Conservation (phyloP, 1,140 invertebrate genomes). For the Tetraneura akinire region DNA sequence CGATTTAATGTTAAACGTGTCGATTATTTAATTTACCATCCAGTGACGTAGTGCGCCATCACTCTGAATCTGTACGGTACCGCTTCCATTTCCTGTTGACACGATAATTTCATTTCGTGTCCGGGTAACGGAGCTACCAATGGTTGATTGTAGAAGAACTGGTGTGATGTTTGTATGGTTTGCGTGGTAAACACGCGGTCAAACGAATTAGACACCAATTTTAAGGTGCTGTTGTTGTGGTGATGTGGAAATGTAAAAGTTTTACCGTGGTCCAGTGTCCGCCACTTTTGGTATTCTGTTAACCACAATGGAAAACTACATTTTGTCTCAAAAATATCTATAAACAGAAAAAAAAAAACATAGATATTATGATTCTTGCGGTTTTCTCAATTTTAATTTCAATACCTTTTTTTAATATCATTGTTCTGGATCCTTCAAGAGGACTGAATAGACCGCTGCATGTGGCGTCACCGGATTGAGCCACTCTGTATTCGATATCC, state of each 20-base stretch:
- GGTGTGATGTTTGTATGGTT: slow-evolving; percentile 53
- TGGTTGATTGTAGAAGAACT: slow-evolving; percentile 59
- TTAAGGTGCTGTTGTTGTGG: slow-evolving; percentile 66
- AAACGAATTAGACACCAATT: slow-evolving; percentile 58
- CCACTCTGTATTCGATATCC: slow-evolving; percentile 58
- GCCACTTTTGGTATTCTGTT: slow-evolving; percentile 69
- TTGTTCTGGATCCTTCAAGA: slow-evolving; percentile 64
- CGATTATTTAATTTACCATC: slow-evolving; percentile 62
- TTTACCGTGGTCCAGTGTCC: slow-evolving; percentile 69
- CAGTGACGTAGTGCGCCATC: slow-evolving; percentile 70
- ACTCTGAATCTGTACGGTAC: slow-evolving; percentile 57
- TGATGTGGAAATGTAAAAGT: slow-evolving; percentile 69
- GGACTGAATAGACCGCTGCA: slow-evolving; percentile 65
- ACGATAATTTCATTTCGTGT: slow-evolving; percentile 66
- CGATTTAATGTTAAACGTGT: background rate
- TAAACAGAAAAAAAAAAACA: too few species aligned
- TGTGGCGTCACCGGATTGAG: slow-evolving; percentile 73
- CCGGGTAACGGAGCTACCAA: slow-evolving; percentile 48
- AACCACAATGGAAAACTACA: slow-evolving; percentile 72
- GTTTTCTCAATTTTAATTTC: too few species aligned
- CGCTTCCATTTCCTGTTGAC: slow-evolving; percentile 65
- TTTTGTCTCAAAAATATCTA: slow-evolving; percentile 57
- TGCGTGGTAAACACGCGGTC: slow-evolving; percentile 64
- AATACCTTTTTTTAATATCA: slow-evolving; percentile 65
- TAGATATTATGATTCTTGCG: too few species aligned